Percentiles rank a stretch among this genome's conserved stretches.
These are phyloP conservation scores for Conger conger DNA, from an alignment of 2,113 vertebrate species.

Conservation along the genomic window DNA sequence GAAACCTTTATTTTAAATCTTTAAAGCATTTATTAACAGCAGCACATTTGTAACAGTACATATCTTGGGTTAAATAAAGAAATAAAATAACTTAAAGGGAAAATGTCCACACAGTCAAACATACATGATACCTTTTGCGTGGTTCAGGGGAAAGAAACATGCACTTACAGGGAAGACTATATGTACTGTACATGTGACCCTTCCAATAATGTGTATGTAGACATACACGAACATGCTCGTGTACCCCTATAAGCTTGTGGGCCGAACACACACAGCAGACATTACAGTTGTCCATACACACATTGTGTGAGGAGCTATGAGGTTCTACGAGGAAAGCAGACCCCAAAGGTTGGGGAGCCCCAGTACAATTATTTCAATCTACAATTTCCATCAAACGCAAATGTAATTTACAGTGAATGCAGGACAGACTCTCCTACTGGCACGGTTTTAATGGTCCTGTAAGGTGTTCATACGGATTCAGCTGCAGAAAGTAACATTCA, in stretches of 20 bases:
- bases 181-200: neutral
- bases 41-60: neutral
- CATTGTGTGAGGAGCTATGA: no score
- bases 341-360: neutral
- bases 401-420: neutral
- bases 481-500: neutral
- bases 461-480: neutral
- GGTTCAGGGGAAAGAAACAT: neutral
- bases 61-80: neutral
- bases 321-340: neutral
- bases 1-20: neutral
- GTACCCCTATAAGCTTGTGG: no score
- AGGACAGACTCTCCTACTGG: neutral
- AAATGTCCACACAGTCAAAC: neutral
- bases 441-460: neutral
- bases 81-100: neutral
- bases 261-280: neutral
- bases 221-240: no score
- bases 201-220: no score
- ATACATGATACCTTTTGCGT: neutral
- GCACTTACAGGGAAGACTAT: neutral
- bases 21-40: slow-evolving; percentile 3
- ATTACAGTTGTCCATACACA: no score
- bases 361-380: neutral
- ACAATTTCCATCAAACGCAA: neutral